Evolutionary conservation across 2,113 vertebrate species (phyloP).

Genomic region (Psettodes erumei): DNA sequence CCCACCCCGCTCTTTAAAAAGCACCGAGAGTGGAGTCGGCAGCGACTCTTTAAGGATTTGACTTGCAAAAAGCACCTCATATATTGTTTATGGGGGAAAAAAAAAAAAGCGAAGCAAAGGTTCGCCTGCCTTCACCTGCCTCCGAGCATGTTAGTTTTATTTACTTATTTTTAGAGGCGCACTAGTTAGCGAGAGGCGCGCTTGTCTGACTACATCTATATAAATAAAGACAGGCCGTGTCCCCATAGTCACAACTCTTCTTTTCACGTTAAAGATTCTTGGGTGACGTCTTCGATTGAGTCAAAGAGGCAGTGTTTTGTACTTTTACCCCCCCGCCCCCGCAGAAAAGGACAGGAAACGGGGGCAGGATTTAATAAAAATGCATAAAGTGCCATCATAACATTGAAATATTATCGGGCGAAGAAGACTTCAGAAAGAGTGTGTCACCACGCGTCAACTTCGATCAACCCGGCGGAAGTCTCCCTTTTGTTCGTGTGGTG

Average conservation of each 20-base stretch:
- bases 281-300: conserved; percentile 97
- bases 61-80: conserved; percentile 99
- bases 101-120: conserved; percentile 78
- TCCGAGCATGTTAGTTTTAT: conserved; percentile 93
- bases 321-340: conserved; percentile 80
- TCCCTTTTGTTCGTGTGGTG: conserved; percentile 75
- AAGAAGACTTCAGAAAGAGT: conserved; percentile 82
- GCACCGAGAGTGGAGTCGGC: conserved; percentile 61
- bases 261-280: conserved; percentile 97
- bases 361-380: conserved; percentile 84
- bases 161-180: conserved; percentile 89
- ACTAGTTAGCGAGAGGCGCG: conserved; percentile 91
- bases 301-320: conserved; percentile 92
- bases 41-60: conserved; percentile 89
- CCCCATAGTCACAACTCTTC: conserved; percentile 96
- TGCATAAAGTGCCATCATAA: conserved; percentile 88
- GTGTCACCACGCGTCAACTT: conserved; percentile 95
- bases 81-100: conserved; percentile 99
- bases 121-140: conserved; percentile 75
- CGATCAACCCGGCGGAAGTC: conserved; percentile 84
- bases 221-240: conserved; percentile 95
- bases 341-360: conserved; percentile 85
- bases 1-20: conserved; percentile 73
- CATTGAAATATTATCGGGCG: conserved; percentile 83
- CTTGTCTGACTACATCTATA: conserved; percentile 94